Conservation (phyloP, 2,888 invertebrate genomes). For the Drosophila mimica region DNA sequence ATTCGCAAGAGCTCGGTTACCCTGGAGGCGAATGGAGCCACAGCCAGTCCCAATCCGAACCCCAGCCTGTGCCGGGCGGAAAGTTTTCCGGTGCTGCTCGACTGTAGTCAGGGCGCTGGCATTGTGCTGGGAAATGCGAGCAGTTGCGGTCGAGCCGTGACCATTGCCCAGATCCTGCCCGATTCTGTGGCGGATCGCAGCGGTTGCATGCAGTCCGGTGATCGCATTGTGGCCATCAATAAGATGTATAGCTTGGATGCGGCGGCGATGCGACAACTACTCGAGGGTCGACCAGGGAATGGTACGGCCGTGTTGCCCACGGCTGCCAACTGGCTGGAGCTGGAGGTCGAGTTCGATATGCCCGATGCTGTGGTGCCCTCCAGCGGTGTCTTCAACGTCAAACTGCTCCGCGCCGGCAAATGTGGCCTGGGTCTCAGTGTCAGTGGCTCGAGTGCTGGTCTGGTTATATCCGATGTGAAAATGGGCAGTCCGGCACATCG, state of each 20-base stretch:
- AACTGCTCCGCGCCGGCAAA: slow-evolving; percentile 90
- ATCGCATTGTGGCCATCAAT: slow-evolving; percentile 93
- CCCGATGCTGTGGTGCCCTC: slow-evolving; percentile 96
- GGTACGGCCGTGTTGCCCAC: slow-evolving; percentile 14
- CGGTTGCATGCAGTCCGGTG: slow-evolving; percentile 91
- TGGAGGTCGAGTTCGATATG: slow-evolving; percentile 95
- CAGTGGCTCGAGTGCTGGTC: slow-evolving; percentile 88
- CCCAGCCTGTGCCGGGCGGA: slow-evolving; percentile 84
- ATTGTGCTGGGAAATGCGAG: slow-evolving; percentile 80
- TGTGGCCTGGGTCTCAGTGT: slow-evolving; percentile 96
- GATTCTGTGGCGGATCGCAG: slow-evolving; percentile 87
- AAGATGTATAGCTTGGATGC: slow-evolving; percentile 90
- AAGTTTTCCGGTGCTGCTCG: slow-evolving; percentile 84
- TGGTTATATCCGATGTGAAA: slow-evolving; percentile 94
- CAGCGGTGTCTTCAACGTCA: slow-evolving; percentile 95
- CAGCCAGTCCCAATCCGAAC: slow-evolving; percentile 53
- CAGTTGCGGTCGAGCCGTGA: slow-evolving; percentile 82
- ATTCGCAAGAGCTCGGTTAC: slow-evolving; percentile 86
- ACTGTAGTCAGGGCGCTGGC: slow-evolving; percentile 85
- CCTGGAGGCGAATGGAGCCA: slow-evolving; percentile 67
- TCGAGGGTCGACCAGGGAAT: slow-evolving; percentile 73
- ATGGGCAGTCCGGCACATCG: slow-evolving; percentile 96
- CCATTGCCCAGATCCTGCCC: slow-evolving; percentile 81
- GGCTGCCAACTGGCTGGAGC: slow-evolving; percentile 88
- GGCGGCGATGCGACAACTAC: slow-evolving; percentile 86